Conservation (phyloP, 2,888 invertebrate species). For the Acanthosoma haemorrhoidale region DNA sequence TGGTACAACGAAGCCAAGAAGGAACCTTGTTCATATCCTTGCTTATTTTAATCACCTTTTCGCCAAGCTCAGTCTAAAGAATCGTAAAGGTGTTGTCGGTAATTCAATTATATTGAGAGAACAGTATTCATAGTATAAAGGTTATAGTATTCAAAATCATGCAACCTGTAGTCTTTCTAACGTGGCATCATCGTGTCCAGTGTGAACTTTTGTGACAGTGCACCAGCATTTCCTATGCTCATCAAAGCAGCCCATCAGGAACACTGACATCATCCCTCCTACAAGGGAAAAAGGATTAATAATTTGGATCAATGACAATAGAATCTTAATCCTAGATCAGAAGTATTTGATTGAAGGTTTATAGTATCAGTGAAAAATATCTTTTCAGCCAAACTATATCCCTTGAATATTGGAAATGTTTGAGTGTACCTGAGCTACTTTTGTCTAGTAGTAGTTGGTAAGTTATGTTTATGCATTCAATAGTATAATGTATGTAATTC, state of each 20-base stretch:
- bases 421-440: not conserved
- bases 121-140: not conserved
- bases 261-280: conserved; percentile 68
- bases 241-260: conserved; percentile 88
- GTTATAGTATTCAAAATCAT: too few relatives aligned
- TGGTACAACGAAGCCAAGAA: conserved; percentile 74
- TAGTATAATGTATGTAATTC: too few relatives aligned
- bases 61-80: conserved; percentile 48
- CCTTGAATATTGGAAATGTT: too few relatives aligned
- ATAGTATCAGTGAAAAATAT: too few relatives aligned
- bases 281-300: too few relatives aligned
- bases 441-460: too few relatives aligned
- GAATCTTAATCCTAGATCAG: too few relatives aligned
- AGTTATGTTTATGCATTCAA: too few relatives aligned
- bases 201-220: conserved; percentile 85
- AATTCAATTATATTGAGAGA: not conserved
- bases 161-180: conserved; percentile 67
- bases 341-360: too few relatives aligned
- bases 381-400: too few relatives aligned
- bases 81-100: not conserved
- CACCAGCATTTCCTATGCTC: conserved; percentile 62
- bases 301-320: too few relatives aligned
- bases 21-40: conserved; percentile 67
- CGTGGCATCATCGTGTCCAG: conserved; percentile 83
- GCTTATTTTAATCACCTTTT: conserved; percentile 72